These are phyloP conservation scores for Drosophila cardini DNA, from an alignment of 1,140 invertebrate species.

Conservation along the genomic window DNA sequence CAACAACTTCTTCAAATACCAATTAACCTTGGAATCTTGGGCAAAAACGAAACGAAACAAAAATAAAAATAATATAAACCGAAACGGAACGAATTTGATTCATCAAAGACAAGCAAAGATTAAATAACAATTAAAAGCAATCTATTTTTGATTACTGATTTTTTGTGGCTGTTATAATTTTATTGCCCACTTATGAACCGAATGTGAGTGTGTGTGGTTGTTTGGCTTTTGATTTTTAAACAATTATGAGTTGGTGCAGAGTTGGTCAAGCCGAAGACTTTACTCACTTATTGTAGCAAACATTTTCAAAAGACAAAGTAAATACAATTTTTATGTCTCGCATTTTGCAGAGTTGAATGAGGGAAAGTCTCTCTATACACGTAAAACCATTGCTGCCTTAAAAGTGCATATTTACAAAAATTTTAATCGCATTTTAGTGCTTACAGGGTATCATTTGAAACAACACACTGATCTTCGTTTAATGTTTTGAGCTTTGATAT, in stretches of 20 bases:
- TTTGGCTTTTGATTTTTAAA: constrained; percentile 10
- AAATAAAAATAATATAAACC: constrained; percentile 19
- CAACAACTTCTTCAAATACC: constrained; percentile 51
- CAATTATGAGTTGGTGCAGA: background rate
- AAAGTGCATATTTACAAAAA: too few species aligned
- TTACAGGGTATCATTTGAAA: background rate
- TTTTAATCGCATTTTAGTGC: background rate
- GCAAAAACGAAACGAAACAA: constrained; percentile 11
- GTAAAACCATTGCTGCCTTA: too few species aligned
- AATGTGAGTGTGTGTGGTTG: constrained; percentile 20
- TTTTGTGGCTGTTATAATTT: constrained; percentile 68
- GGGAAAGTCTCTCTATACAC: too few species aligned
- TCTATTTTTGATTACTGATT: constrained; percentile 73
- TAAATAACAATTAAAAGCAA: constrained; percentile 80
- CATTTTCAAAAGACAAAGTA: too few species aligned
- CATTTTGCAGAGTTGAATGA: too few species aligned
- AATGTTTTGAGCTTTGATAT: constrained; percentile 47
- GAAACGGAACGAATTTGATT: constrained; percentile 34
- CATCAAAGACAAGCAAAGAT: constrained; percentile 48
- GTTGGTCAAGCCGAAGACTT: background rate
- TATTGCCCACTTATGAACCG: constrained; percentile 61
- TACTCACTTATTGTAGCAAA: background rate
- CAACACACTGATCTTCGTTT: background rate
- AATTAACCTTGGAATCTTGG: constrained; percentile 68
- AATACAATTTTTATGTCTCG: too few species aligned